phyloP scores from a whole-genome alignment of 2,113 vertebrate genomes.

The Tachuris rubrigastra region DNA sequence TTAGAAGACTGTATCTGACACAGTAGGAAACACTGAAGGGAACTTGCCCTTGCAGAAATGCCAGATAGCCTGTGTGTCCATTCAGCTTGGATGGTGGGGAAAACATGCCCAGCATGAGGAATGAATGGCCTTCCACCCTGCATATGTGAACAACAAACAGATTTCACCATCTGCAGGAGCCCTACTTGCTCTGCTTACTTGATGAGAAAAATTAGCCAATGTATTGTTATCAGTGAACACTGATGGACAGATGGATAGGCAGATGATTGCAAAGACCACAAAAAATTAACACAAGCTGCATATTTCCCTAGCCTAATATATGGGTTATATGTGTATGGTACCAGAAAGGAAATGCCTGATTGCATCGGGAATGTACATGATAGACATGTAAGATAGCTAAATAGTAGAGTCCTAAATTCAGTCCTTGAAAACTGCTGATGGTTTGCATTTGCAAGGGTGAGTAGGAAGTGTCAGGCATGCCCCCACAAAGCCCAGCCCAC shows the following conservation, averaged over 20 bases:
- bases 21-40: neutral
- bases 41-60: neutral
- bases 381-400: neutral
- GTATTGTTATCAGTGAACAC: neutral
- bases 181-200: neutral
- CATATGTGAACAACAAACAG: neutral
- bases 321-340: neutral
- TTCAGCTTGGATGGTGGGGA: neutral
- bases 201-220: neutral
- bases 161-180: neutral
- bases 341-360: neutral
- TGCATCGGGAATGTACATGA: neutral
- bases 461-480: neutral
- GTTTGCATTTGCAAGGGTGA: neutral
- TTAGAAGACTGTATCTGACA: neutral
- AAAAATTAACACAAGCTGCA: neutral
- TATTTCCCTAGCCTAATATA: neutral
- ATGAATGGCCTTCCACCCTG: neutral
- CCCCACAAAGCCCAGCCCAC: neutral
- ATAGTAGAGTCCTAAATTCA: neutral
- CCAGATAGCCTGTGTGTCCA: neutral
- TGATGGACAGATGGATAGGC: neutral
- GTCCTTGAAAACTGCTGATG: neutral
- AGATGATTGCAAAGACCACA: neutral
- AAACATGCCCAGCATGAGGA: neutral